Percentiles rank a stretch among this genome's conserved stretches.
Conservation (phyloP, 2,888 invertebrate species). For the Cephus sareptanus region DNA sequence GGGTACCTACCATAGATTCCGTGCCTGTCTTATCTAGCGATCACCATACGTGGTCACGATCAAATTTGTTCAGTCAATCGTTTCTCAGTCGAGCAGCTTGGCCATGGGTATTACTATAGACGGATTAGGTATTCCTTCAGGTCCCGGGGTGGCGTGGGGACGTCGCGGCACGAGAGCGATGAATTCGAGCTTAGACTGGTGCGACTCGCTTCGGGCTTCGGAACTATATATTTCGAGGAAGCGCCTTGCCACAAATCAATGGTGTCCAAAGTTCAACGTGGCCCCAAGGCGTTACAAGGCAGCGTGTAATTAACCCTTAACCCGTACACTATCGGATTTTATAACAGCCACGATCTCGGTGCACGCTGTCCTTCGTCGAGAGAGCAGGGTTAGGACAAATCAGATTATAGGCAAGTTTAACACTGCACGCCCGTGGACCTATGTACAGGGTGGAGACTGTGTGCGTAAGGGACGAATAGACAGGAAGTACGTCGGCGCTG, state of each 20-base stretch:
- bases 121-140: not conserved
- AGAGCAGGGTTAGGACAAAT: conserved; percentile 29
- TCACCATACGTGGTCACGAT: not conserved
- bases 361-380: conserved; percentile 29
- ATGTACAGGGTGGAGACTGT: not conserved
- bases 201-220: not conserved
- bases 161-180: not conserved
- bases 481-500: not conserved
- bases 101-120: not conserved
- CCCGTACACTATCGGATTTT: conserved; percentile 47
- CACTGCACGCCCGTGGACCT: not conserved
- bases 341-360: conserved; percentile 32
- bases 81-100: not conserved
- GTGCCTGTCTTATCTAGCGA: not conserved
- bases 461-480: not conserved
- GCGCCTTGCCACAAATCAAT: conserved; percentile 52
- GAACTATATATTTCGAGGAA: conserved; percentile 5
- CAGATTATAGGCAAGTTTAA: conserved; percentile 12
- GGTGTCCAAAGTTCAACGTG: conserved; percentile 51
- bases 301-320: conserved; percentile 55
- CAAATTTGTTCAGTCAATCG: not conserved
- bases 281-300: conserved; percentile 42
- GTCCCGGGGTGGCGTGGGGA: not conserved
- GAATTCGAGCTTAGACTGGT: not conserved
- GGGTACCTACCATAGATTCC: not conserved